Base-by-base conservation (phyloP, 2,797 vertebrate species). In the Sebastes matsubarae region DNA sequence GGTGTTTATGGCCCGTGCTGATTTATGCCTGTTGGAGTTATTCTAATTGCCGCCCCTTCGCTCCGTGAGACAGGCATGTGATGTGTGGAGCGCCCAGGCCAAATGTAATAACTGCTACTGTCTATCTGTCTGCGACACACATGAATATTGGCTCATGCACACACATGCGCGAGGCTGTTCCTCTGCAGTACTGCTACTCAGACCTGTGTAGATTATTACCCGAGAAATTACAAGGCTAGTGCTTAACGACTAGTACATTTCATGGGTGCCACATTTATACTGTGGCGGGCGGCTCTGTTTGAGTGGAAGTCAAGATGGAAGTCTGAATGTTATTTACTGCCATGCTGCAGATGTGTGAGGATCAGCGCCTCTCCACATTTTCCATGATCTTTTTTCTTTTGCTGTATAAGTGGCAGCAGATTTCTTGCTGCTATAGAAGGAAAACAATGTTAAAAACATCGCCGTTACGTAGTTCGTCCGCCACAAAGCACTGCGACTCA, bases 1-100 rank as follows among this genome's bases (percentile, higher is more conserved):
- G 22, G n/a, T 82, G 79, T 86, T 85, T 84, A 86, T 80, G 80
- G 42, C 77, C 69, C 27, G 8, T 83, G 78, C 77, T 89, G 82
- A 87, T 90, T 86, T 79, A 83, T 84, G 79, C 32, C 81, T 42
- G 71, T 57, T 50, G 74, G 61, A 78, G 73, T 86, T 72, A 55
- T 71, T 82, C 38, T 86, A 84, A 91, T 92, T 89, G 83, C 75
- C 64, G 34, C 60, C 60, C 36, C 58, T 81, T 36, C 8, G 25
- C 79, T 78, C 55, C 65, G 77, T 70, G 79, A 75, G 72, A 78
- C 38, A 34, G 59, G 68, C 63, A n/a, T 69, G 76, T 68, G 81
- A 87, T 5, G 38, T 84, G 74, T 58, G 69, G 77, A 76, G 69
- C 70, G 34, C 55, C 68, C 42, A 25, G 75, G 80, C 81, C 42